Evolutionary conservation across 2,113 vertebrate genomes (phyloP).

Genomic region (Clarias magur): DNA sequence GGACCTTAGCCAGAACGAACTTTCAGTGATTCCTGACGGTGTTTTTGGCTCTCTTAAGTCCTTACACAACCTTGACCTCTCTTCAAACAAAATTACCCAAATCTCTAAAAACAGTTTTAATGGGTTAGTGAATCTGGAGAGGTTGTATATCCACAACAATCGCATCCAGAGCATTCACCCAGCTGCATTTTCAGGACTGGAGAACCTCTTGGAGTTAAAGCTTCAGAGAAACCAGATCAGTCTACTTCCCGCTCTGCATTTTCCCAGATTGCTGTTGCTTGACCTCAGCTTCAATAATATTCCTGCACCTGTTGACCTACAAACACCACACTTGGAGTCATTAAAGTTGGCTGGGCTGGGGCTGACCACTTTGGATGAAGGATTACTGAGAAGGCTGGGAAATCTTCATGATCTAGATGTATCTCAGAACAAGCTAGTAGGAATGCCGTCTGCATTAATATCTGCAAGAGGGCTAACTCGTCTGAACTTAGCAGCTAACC

Average conservation of each 20-base stretch:
- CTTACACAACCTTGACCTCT: slow-evolving; percentile 90
- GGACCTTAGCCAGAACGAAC: slow-evolving; percentile 91
- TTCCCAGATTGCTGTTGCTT: slow-evolving; percentile 86
- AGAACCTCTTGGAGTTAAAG: slow-evolving; percentile 89
- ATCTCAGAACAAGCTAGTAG: slow-evolving; percentile 83
- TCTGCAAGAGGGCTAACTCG: slow-evolving; percentile 76
- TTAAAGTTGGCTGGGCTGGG: slow-evolving; percentile 85
- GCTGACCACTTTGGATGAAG: slow-evolving; percentile 75
- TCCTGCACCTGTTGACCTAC: slow-evolving; percentile 70
- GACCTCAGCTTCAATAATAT: slow-evolving; percentile 89
- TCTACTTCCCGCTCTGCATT: slow-evolving; percentile 73
- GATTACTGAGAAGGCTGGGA: slow-evolving; percentile 77
- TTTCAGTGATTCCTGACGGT: slow-evolving; percentile 78
- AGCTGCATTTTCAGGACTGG: slow-evolving; percentile 80
- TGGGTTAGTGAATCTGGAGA: slow-evolving; percentile 82
- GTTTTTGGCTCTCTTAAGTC: slow-evolving; percentile 82
- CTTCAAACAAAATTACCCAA: slow-evolving; percentile 85
- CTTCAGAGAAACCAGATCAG: slow-evolving; percentile 86
- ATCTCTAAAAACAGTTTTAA: slow-evolving; percentile 88
- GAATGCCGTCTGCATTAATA: slow-evolving; percentile 72
- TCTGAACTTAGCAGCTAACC: slow-evolving; percentile 84
- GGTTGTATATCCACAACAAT: slow-evolving; percentile 91
- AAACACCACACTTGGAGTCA: slow-evolving; percentile 81
- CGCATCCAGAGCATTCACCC: slow-evolving; percentile 83
- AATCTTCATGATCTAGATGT: slow-evolving; percentile 91